A percentile compares a stretch with the other conserved stretches of the same genome.
Conservation (phyloP, 2,888 invertebrate genomes). For the Eustalomyia histrio region DNA sequence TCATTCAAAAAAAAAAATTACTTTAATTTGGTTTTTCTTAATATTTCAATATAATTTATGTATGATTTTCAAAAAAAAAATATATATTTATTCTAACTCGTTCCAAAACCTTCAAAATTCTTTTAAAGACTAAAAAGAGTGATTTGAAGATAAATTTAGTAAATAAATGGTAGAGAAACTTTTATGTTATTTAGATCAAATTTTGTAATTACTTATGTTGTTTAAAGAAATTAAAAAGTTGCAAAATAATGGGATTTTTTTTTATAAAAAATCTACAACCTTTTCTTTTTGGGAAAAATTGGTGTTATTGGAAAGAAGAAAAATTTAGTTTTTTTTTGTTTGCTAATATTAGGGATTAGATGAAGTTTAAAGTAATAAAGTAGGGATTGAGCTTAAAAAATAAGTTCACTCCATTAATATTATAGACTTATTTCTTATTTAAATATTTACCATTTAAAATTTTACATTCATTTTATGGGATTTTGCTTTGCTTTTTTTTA, state of each 20-base stretch:
- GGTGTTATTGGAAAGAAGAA: slow-evolving; percentile 67
- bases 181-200: background rate
- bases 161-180: background rate
- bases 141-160: background rate
- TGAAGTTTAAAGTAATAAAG: slow-evolving; percentile 46
- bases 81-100: slow-evolving; percentile 6
- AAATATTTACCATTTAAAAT: slow-evolving; percentile 52
- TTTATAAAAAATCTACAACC: slow-evolving; percentile 66
- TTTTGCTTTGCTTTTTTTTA: slow-evolving; percentile 17
- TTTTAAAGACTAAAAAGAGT: slow-evolving; percentile 13
- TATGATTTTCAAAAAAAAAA: slow-evolving; percentile 70
- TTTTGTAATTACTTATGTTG: slow-evolving; percentile 4
- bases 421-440: slow-evolving; percentile 40
- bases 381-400: slow-evolving; percentile 47
- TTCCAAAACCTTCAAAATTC: slow-evolving; percentile 13
- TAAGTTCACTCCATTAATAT: slow-evolving; percentile 45
- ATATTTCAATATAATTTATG: slow-evolving; percentile 65
- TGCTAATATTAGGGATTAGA: slow-evolving; percentile 62
- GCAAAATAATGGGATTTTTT: slow-evolving; percentile 47
- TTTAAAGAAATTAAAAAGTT: slow-evolving; percentile 36
- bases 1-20: slow-evolving; percentile 58
- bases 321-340: slow-evolving; percentile 62
- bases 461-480: slow-evolving; percentile 55
- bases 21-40: slow-evolving; percentile 46
- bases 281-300: slow-evolving; percentile 56